Evolutionary conservation across 2,888 invertebrate genomes (phyloP).

Genomic region (Amphipoea lucens): DNA sequence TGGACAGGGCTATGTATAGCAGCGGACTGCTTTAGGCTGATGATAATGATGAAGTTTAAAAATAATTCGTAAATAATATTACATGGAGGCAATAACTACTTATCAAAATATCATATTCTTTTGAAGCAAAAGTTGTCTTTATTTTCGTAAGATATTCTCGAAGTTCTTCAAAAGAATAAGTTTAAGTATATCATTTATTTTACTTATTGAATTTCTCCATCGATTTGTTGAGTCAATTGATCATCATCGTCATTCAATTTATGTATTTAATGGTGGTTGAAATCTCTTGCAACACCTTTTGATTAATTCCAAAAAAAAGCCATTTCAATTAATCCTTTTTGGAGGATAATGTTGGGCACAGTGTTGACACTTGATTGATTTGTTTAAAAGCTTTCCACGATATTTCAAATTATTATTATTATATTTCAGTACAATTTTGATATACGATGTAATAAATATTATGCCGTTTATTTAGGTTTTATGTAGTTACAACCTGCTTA

Average conservation of each 20-base stretch:
- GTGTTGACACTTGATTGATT: background rate
- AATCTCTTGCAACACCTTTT: background rate
- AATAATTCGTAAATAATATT: background rate
- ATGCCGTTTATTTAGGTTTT: constrained; percentile 24
- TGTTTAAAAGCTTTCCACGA: background rate
- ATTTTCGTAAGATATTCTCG: background rate
- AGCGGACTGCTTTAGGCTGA: too few relatives aligned
- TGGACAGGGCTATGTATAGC: background rate
- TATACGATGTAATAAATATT: background rate
- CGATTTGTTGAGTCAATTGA: background rate
- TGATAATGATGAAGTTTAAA: background rate
- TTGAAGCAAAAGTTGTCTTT: background rate
- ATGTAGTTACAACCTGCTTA: constrained; percentile 45
- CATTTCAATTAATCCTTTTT: background rate
- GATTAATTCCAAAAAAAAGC: constrained; percentile 11
- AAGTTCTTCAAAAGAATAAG: background rate
- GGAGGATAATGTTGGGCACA: background rate
- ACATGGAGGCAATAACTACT: background rate
- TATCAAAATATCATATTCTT: background rate
- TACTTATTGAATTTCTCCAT: background rate
- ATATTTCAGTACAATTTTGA: background rate
- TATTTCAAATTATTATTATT: background rate
- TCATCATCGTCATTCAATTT: background rate
- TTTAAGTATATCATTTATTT: constrained; percentile 1
- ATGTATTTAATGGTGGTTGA: background rate